Base-by-base conservation (phyloP, 2,797 vertebrate genomes). In the Odontamblyopus rebecca region DNA sequence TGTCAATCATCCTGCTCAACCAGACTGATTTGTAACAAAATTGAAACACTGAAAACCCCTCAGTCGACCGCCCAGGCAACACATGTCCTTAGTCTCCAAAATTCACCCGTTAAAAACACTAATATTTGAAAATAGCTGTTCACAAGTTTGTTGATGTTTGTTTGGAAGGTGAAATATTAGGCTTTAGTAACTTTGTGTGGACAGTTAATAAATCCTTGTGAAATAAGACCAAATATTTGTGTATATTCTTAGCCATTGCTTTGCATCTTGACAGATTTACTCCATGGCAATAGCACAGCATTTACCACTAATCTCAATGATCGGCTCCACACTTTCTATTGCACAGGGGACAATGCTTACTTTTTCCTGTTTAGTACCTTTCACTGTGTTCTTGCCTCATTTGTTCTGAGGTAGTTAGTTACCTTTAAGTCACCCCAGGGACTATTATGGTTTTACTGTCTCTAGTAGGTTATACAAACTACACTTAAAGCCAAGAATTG, bases 31-130 rank as follows among this genome's bases (percentile, higher is more conserved):
- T 73, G 38, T 74, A 32, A 1, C 23, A 23, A 51, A 29, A 68
- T 53, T 0, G 38, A 72, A 23, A 51, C 26, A 68, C 56, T 0
- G 38, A 72, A 76, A 65, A 38, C 59, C 69, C 78, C 75, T 71
- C 72, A 85, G 72, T 70, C 74, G 85, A 74, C 86, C 86, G 88
- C 88, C 87, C 84, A 86, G 82, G 74, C 67, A 78, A 8, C 77
- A 71, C 2, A 11, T 9, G 12, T 12, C 30, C 48, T n/a, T 11
- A 8, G 51, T 8, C 54, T 77, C 29, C 44, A 57, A 26, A 70
- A 59, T 51, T 82, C 65, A 15, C 3, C 44, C 15, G 13, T 48
- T 48, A 15, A 15, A 38, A 48, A 48, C 44, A 48, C 13, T 15
- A 48, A 15, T 48, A 78, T 77, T 67, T 81, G 60, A 50, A 54